Base-by-base conservation (phyloP, 37 sponge, comb jelly and placozoan species). In the Hormiphora californensis region DNA sequence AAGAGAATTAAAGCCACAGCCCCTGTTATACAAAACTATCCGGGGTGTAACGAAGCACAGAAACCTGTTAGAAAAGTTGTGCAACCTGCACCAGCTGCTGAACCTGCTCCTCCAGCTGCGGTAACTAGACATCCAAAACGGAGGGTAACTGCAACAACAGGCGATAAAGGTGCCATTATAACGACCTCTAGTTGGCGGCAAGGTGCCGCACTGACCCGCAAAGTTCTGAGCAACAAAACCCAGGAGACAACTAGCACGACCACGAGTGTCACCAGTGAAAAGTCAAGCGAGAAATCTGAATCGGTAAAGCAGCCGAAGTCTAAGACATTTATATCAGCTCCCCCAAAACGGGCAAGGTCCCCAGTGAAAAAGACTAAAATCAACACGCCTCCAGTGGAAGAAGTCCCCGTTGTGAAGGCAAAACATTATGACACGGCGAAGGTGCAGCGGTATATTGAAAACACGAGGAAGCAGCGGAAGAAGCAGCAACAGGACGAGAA, bases 1-100 rank as follows among this genome's bases (percentile, higher is more conserved):
- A 73, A 73, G 27, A 73, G 81, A 40, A 73, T 43, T 43, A 73
- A 73, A 73, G 81, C 81, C 11, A 73, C 81, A 21, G 81, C 81
- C 25, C 81, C 81, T 4, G 5, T 46, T 11, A 22, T 73, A 43
- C 46, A 73, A 3, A 43, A 27, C 5, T 36, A 73, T 28, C 22
- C 38, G 1, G 81, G 81, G 4, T 73, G 32, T 40, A 73, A 73
- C 25, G 44, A 40, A 30, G 39, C 81, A 5, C 81, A 73, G 23
- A 73, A 73, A 41, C 81, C 81, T 33, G 81, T 73, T 7, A 73
- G 43, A 28, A 73, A 73, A 46, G 0, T 46, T 11, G 25, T 41
- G 35, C n/a, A n/a, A n/a, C n/a, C n/a, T n/a, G 22, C 23, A 27
- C 5, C 25, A 3, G 25, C 28, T 3, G 21, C 19, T 57, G 59